Evolutionary conservation across 2,113 vertebrate genomes (phyloP).

Genomic region (Hippocampus comes): DNA sequence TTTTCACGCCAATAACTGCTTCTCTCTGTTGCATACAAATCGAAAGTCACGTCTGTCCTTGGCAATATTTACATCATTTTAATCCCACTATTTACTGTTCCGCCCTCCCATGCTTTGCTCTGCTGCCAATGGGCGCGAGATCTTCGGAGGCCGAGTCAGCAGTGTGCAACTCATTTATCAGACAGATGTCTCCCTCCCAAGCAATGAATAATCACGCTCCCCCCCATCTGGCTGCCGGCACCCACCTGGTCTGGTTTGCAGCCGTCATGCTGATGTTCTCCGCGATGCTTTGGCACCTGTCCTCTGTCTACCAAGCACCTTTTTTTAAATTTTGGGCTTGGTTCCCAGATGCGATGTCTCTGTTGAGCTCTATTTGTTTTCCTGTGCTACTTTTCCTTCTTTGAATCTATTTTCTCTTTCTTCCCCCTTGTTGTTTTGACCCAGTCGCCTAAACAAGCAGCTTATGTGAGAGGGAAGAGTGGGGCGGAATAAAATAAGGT

Average conservation of each 20-base stretch:
- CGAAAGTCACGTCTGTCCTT: slow-evolving; percentile 19
- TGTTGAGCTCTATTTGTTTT: slow-evolving; percentile 49
- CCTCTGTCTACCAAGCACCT: slow-evolving; percentile 65
- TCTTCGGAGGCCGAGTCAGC: slow-evolving; percentile 59
- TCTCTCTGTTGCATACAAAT: slow-evolving; percentile 3
- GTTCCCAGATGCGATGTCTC: slow-evolving; percentile 50
- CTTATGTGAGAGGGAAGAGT: slow-evolving; percentile 47
- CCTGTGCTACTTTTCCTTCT: slow-evolving; percentile 12
- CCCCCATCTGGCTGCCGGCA: slow-evolving; percentile 57
- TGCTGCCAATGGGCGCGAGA: slow-evolving; percentile 31
- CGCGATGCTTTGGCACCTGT: slow-evolving; percentile 57
- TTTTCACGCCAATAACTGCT: not conserved
- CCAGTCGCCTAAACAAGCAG: slow-evolving; percentile 68
- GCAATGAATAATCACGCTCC: slow-evolving; percentile 68
- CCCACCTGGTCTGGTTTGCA: slow-evolving; percentile 64
- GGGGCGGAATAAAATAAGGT: slow-evolving; percentile 13
- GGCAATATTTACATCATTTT: slow-evolving; percentile 21
- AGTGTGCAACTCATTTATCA: slow-evolving; percentile 68
- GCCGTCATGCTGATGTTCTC: slow-evolving; percentile 57
- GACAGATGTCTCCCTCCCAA: slow-evolving; percentile 64
- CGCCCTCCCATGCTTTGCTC: slow-evolving; percentile 19
- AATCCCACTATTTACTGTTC: slow-evolving; percentile 24
- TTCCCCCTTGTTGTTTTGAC: slow-evolving; percentile 38
- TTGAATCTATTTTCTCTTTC: slow-evolving; percentile 5
- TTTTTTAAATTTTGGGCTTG: slow-evolving; percentile 49